A percentile compares a stretch with the other conserved stretches of the same genome.
phyloP scores from a whole-genome alignment of 2,113 vertebrate species.

The Microcebus jonahi region DNA sequence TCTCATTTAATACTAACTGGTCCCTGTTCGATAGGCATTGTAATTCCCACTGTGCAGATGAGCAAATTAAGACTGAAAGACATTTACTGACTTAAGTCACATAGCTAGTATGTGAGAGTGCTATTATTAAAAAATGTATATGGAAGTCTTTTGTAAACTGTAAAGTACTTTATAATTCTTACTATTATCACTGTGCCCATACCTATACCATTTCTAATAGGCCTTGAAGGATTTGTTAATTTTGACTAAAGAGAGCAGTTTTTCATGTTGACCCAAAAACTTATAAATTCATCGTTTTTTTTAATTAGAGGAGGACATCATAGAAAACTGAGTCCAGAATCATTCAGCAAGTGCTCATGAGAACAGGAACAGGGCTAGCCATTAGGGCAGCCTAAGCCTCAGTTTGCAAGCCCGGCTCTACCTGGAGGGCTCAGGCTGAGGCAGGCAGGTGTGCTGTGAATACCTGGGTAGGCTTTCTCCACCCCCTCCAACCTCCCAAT shows the following conservation, averaged over 20 bases:
- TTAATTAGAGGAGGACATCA: background rate
- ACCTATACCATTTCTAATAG: background rate
- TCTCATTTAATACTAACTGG: accelerated
- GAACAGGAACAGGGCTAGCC: background rate
- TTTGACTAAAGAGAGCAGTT: background rate
- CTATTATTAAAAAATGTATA: background rate
- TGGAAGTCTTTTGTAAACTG: background rate
- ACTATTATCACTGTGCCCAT: accelerated
- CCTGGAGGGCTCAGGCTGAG: accelerated
- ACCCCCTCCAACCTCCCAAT: accelerated
- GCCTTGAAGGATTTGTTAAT: background rate
- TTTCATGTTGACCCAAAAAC: background rate
- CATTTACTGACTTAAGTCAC: background rate
- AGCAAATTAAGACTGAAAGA: background rate
- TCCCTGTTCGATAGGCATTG: background rate
- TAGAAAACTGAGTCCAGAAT: background rate
- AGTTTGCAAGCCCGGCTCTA: background rate
- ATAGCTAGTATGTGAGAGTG: background rate
- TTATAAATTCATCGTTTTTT: background rate
- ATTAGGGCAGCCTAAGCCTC: background rate
- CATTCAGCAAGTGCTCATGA: accelerated
- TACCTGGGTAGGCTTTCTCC: background rate
- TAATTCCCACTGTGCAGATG: background rate
- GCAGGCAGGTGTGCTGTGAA: background rate
- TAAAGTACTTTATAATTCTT: background rate